Evolutionary conservation across 2,888 invertebrate species (phyloP).

Genomic region (Antitype chi): DNA sequence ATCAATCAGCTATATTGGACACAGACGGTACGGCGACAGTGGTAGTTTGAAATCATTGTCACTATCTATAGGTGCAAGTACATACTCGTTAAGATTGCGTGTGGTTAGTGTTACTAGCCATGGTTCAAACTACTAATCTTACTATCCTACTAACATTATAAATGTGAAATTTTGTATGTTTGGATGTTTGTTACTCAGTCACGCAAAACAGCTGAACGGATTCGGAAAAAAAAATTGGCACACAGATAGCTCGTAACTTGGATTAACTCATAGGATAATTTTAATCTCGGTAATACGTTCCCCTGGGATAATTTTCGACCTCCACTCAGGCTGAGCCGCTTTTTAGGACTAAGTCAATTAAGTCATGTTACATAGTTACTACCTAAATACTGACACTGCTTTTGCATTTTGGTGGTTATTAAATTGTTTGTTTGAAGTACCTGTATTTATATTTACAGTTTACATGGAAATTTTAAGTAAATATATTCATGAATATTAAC

Average conservation of each 20-base stretch:
- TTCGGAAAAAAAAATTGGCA: too few species aligned
- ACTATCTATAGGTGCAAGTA: not conserved
- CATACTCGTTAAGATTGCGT: not conserved
- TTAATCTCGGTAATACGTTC: too few species aligned
- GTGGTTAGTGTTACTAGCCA: not conserved
- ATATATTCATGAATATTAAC: constrained; percentile 31
- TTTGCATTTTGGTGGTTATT: not conserved
- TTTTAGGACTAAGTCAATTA: not conserved
- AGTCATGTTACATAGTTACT: not conserved
- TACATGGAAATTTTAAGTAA: constrained; percentile 13
- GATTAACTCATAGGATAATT: too few species aligned
- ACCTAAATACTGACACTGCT: not conserved
- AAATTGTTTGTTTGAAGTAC: not conserved
- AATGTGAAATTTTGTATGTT: too few species aligned
- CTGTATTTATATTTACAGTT: not conserved
- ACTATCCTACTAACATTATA: too few species aligned
- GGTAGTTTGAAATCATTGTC: constrained; percentile 17
- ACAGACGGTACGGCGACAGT: not conserved
- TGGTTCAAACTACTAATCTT: not conserved
- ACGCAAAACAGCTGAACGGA: too few species aligned
- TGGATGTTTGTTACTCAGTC: too few species aligned
- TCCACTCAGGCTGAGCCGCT: too few species aligned
- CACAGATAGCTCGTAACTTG: too few species aligned
- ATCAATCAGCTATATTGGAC: constrained; percentile 36
- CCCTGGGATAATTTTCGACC: too few species aligned